Evolutionary conservation across 2,888 invertebrate genomes (phyloP), one percentile per base, ranked within the genome.

Genomic region (Polylopha cassiicola): DNA sequence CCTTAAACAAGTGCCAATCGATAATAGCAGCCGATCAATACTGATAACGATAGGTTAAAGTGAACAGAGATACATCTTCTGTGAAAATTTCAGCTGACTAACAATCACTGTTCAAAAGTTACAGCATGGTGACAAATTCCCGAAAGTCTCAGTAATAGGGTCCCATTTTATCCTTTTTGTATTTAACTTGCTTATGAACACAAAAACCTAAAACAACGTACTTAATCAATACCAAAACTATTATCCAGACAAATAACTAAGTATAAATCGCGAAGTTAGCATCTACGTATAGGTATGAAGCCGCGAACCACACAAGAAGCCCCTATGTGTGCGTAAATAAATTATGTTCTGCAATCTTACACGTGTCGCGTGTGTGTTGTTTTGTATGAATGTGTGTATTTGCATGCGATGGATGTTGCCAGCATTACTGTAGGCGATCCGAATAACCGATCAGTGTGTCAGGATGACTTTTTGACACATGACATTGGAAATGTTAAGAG

Each of bases 381-480:
- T 55, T 55, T 50, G 46, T 42, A 50, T 48, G 56, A 57, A 53
- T 55, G 58, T 50, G 60, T 57, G 66, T 61, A 73, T 78, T 73
- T 71, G 64, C 72, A 76, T 73, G 67, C 61, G 52, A 45, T 55
- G 53, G 56, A 54, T 64, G 70, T 72, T 61, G 58, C 62, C 61
- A 64, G 58, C 57, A 58, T 65, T 59, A 60, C 61, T 61, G 65
- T 61, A 57, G 62, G 45, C 55, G 57, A 44, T 49, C 51, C 58
- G 67, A 67, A 72, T 68, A 69, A 62, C 71, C 71, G 71, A 73
- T 71, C 73, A 76, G 69, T 73, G 68, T 76, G 77, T 75, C 74
- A 78, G 58, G 56, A 61, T 50, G 48, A 60, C 48, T 43, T 39
- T 37, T 32, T 28, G 31, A 37, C 27, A 27, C 16, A 42, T 42